A percentile compares a stretch with the other conserved stretches of the same genome.
These are phyloP conservation scores for Globodera rostochiensis DNA, from an alignment of 1,140 invertebrate species.

Conservation along the genomic window DNA sequence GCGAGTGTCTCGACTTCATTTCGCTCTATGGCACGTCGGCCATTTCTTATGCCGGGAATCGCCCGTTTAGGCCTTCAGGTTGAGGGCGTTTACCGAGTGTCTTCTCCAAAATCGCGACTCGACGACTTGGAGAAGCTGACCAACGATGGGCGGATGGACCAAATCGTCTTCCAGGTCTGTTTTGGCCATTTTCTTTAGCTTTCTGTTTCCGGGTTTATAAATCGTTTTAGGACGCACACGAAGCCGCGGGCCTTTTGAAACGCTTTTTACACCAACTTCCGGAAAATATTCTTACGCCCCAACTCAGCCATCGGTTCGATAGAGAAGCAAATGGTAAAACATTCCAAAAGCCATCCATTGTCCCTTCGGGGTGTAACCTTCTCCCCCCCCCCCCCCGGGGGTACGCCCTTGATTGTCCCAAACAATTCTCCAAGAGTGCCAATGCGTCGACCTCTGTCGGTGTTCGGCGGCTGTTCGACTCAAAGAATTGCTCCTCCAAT, in stretches of 20 bases:
- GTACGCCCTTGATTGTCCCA: too few relatives aligned
- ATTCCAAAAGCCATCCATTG: too few relatives aligned
- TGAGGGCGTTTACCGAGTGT: slow-evolving; percentile 58
- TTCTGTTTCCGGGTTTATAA: not conserved
- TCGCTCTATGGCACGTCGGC: slow-evolving; percentile 37
- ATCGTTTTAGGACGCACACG: slow-evolving; percentile 44
- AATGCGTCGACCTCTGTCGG: slow-evolving; percentile 37
- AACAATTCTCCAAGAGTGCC: slow-evolving; percentile 42
- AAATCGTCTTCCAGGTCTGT: slow-evolving; percentile 26
- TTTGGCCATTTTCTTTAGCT: slow-evolving; percentile 1
- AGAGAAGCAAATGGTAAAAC: not conserved
- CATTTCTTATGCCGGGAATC: too few relatives aligned
- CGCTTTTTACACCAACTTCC: slow-evolving; percentile 49
- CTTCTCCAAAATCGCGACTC: slow-evolving; percentile 49
- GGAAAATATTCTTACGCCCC: slow-evolving; percentile 35
- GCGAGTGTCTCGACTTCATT: slow-evolving; percentile 57
- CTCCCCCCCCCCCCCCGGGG: slow-evolving; percentile 1
- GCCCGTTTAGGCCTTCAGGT: slow-evolving; percentile 50
- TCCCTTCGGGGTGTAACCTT: too few relatives aligned
- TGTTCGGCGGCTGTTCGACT: slow-evolving; percentile 37
- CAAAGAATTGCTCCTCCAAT: slow-evolving; percentile 38
- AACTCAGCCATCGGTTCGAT: slow-evolving; percentile 34
- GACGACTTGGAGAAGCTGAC: slow-evolving; percentile 52
- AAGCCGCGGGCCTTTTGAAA: slow-evolving; percentile 55
- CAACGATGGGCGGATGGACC: slow-evolving; percentile 33